phyloP scores from a whole-genome alignment of 2,797 vertebrate genomes.

The Mormyrus hasselquistii region DNA sequence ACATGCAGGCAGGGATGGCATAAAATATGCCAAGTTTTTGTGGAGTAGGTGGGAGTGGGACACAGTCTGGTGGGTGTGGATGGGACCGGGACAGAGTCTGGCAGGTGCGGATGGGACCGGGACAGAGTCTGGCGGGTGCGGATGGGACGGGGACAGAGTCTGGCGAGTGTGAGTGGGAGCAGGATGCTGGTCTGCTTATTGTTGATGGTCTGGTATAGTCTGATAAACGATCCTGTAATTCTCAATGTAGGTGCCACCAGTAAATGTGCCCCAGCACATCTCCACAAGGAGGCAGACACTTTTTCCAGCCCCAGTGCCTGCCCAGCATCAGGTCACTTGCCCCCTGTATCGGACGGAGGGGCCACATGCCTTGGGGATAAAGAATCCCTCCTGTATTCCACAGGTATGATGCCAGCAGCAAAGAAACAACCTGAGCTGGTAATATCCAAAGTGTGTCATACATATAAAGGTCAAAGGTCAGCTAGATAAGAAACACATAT shows the following conservation, averaged over 20 bases:
- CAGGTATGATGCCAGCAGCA: not conserved
- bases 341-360: slow-evolving; percentile 26
- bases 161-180: too few species aligned
- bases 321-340: slow-evolving; percentile 13
- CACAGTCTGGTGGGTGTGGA: too few species aligned
- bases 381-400: not conserved
- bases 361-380: not conserved
- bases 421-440: not conserved
- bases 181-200: not conserved
- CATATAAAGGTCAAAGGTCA: not conserved
- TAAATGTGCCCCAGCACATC: slow-evolving; percentile 34
- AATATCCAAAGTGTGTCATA: not conserved
- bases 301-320: slow-evolving; percentile 36
- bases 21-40: not conserved
- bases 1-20: not conserved
- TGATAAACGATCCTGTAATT: not conserved
- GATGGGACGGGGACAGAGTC: too few species aligned
- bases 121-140: not conserved
- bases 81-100: too few species aligned
- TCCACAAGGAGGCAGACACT: slow-evolving; percentile 41
- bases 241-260: slow-evolving; percentile 15
- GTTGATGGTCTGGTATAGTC: not conserved
- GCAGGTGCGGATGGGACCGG: not conserved
- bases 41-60: not conserved
- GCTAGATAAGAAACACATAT: not conserved